phyloP scores from a whole-genome alignment of 2,113 vertebrate species.

The Chloropsis hardwickii region DNA sequence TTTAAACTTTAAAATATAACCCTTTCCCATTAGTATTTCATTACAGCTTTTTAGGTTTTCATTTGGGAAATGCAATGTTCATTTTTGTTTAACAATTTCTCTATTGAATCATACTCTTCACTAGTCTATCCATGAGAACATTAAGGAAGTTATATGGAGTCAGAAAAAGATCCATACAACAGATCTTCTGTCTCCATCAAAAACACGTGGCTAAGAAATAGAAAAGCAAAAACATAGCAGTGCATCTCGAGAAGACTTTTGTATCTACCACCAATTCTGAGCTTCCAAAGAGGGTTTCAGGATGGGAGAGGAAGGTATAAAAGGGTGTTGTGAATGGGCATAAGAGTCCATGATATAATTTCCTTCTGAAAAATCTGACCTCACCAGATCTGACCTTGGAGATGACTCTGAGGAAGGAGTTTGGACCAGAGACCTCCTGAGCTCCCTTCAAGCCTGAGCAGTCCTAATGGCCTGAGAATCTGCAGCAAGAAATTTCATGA shows the following conservation, averaged over 20 bases:
- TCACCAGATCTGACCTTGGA: background rate
- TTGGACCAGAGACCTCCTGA: background rate
- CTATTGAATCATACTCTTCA: background rate
- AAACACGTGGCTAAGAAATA: background rate
- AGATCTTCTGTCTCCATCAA: background rate
- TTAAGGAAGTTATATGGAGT: background rate
- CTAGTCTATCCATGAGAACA: background rate
- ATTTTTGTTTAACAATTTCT: background rate
- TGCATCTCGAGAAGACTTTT: background rate
- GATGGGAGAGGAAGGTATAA: accelerated
- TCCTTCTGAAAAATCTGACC: background rate
- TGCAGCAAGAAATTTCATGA: background rate
- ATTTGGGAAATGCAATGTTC: background rate
- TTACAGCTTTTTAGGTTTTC: background rate
- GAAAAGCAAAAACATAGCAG: background rate
- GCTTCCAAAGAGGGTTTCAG: background rate
- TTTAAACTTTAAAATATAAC: background rate
- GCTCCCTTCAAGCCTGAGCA: background rate
- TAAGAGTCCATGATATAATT: background rate
- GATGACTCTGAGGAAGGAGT: background rate
- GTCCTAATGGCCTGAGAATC: background rate
- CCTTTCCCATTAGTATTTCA: background rate
- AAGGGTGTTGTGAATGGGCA: background rate
- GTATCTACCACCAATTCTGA: background rate
- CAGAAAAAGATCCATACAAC: background rate